Base-by-base conservation (phyloP, 2,888 invertebrate species). In the Phortica okadai region DNA sequence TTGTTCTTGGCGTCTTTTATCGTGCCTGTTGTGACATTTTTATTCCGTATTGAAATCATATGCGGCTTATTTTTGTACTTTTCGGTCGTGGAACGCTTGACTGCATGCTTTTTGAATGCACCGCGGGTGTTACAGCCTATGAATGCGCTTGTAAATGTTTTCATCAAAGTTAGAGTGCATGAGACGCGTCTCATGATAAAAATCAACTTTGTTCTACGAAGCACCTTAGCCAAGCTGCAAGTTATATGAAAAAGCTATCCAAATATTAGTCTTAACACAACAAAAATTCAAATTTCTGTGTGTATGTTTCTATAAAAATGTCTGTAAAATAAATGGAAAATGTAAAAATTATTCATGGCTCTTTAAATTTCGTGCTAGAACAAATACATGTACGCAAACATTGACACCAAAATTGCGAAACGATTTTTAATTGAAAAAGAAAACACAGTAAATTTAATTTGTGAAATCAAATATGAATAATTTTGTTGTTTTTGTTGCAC, bases 371-470 rank as follows among this genome's bases (percentile, higher is more conserved):
- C 10, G 16, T 8, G 16, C 62, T 62, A 7, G 62, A 62, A 62
- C 25, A 62, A 62, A 62, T 62, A 50, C 8, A 50, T 50, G 33
- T 50, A 6, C 50, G 8, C 50, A 50, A 50, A 50, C 50, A 62
- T 62, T 62, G 62, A 62, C 6, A 4, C 33, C 16, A 25, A 21
- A 62, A 62, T 25, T 62, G 25, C 25, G 25, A 62, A 62, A 62
- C 21, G 16, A 69, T 69, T 69, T 69, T 69, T 67, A 67, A 42
- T 67, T 67, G 42, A 67, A 67, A 67, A 41, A 66, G 66, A 66
- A 66, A 66, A 41, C 33, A 4, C 10, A 33, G 21, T 16, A 66
- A 42, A 66, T 66, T 66, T 11, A 66, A 66, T 66, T 66, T 1
- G 42, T 11, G 41, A 41, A 66, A 66, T 66, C 66, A 66, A 66